Evolutionary conservation across 2,797 vertebrate species (phyloP), one percentile per base, ranked within the genome.

Genomic region (Botia almorhae): DNA sequence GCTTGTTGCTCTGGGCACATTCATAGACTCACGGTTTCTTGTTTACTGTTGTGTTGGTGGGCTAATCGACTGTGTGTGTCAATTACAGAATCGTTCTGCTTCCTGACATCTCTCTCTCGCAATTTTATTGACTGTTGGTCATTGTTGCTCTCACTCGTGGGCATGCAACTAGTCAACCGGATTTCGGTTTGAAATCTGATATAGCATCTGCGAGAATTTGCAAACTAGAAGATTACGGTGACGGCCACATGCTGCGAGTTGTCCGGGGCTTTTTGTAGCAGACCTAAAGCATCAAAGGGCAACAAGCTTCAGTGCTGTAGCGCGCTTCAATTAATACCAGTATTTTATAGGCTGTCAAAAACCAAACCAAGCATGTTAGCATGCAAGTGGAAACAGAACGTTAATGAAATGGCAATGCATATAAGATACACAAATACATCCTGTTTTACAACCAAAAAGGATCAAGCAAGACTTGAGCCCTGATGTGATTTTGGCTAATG

Each of bases 401-500:
- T 46, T 11, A 64, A 65, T 65, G 29, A 55, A 79, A 72, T 46
- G 48, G 50, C 26, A 79, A 55, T 63, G 68, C n/a, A 33, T 23
- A 46, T 72, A 79, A 78, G 51, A 72, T 26, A 64, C 29, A 72
- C 50, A 65, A 43, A 48, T 19, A 21, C 33, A 12, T 39, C 12
- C 0, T 55, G 21, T 60, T 74, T 58, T 33, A 51, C 70, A 69
- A 33, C 23, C 58, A n/a, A 23, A 74, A 74, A 79, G 16, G 33
- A 26, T 79, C 19, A 26, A 46, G 58, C 77, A 53, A 60, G 21
- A 65, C 73, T 65, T 56, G 6, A 76, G 78, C 43, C 12, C 36
- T 81, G 33, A 77, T 70, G 69, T 77, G 73, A 76, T 76, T 72
- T 76, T 48, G 64, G 69, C 61, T 76, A 80, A 83, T 80, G 46